Evolutionary conservation across 2,888 invertebrate genomes (phyloP), one percentile per base, ranked within the genome.

Genomic region (Drosophila meridiana): DNA sequence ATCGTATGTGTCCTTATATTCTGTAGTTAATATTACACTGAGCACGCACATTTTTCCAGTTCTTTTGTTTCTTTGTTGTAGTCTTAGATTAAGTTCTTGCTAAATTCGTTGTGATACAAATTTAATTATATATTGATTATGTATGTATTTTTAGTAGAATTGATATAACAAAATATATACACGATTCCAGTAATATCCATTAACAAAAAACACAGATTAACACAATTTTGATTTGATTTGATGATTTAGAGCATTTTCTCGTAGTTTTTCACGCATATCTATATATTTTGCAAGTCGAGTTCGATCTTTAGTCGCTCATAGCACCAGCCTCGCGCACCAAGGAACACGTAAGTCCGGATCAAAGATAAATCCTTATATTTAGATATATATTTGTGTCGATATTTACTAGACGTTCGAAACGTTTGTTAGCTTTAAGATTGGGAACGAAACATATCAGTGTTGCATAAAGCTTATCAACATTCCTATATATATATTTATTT

Each of bases 91-190:
- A 90, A 90, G 90, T 88, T 83, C 68, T 78, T 82, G 83, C 86
- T 87, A 88, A 78, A 89, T 87, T 87, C 76, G 89, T 87, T 87
- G 87, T 87, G 87, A 91, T 87, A 87, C 69, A 87, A 85, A 82
- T 90, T 88, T 90, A 82, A 89, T 82, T 85, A 85, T 85, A 85
- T 86, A 72, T 75, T 68, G 60, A 82, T 82, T 86, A 90, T 87
- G 70, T 78, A 83, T 83, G 86, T 90, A 87, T 78, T 86, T 90
- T 88, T 89, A 91, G 86, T 84, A 79, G 79, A 79, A 76, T 80
- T 85, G 88, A 80, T 79, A 73, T 65, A 47, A 63, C 63, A 79
- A 73, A 79, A 87, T 87, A 90, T 89, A 86, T 75, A 82, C 74
- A 87, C 86, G 66, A 84, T 76, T 78, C 67, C 73, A 87, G 67